phyloP scores from a whole-genome alignment of 2,888 invertebrate species.

The Matsumyia berberina region DNA sequence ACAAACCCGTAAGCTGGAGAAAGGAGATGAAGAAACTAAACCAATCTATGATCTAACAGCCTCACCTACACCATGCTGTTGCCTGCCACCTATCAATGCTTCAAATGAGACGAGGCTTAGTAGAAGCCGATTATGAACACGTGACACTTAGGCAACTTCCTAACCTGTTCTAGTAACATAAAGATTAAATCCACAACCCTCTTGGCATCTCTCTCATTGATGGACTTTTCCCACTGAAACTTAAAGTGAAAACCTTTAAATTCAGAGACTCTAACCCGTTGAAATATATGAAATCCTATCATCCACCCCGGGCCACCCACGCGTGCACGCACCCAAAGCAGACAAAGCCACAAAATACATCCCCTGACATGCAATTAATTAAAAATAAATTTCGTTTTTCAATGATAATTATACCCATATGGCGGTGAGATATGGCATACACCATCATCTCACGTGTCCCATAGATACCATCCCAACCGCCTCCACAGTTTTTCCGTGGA shows the following conservation, averaged over 20 bases:
- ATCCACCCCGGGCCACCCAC: constrained; percentile 25
- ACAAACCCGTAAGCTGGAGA: too few relatives aligned
- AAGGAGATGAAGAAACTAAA: too few relatives aligned
- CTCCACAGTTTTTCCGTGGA: constrained; percentile 33
- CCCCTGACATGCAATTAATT: constrained; percentile 71
- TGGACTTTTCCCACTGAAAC: background rate
- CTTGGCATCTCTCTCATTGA: too few relatives aligned
- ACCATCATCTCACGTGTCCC: constrained; percentile 62
- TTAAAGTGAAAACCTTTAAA: constrained; percentile 29
- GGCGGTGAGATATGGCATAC: constrained; percentile 56
- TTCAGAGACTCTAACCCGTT: background rate
- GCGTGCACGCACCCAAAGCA: constrained; percentile 15
- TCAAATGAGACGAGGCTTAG: too few relatives aligned
- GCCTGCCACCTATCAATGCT: too few relatives aligned
- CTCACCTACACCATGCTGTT: too few relatives aligned
- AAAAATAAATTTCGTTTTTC: constrained; percentile 71
- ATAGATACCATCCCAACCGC: constrained; percentile 31
- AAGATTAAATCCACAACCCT: too few relatives aligned
- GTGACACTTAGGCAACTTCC: too few relatives aligned
- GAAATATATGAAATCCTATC: constrained; percentile 6
- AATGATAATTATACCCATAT: constrained; percentile 71
- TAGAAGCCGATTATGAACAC: too few relatives aligned
- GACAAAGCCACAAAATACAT: constrained; percentile 66
- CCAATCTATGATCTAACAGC: too few relatives aligned
- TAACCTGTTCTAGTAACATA: too few relatives aligned